phyloP scores from a whole-genome alignment of 1,140 invertebrate species.

The Platyura marginata region DNA sequence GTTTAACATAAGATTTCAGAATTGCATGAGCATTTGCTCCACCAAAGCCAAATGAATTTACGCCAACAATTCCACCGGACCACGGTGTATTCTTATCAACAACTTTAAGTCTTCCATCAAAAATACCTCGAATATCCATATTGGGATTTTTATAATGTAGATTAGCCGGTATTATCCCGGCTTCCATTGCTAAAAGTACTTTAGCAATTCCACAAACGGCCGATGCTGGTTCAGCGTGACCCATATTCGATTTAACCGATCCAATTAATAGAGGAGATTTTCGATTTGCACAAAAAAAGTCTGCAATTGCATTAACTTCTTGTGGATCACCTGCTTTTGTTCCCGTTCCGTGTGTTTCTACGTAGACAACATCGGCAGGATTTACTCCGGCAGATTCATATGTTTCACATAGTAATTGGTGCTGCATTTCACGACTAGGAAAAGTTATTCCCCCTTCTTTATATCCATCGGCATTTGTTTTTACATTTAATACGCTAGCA shows the following conservation, averaged over 20 bases:
- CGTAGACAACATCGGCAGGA: constrained; percentile 49
- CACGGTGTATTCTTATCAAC: constrained; percentile 44
- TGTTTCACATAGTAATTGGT: constrained; percentile 57
- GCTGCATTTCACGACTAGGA: constrained; percentile 69
- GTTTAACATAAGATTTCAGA: constrained; percentile 34
- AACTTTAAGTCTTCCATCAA: constrained; percentile 47
- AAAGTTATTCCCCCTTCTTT: constrained; percentile 83
- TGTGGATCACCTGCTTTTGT: constrained; percentile 65
- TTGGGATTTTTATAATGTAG: constrained; percentile 57
- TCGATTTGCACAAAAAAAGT: constrained; percentile 53
- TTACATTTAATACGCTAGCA: constrained; percentile 30
- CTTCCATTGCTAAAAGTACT: constrained; percentile 54
- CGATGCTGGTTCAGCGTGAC: constrained; percentile 81
- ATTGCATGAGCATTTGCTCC: constrained; percentile 49
- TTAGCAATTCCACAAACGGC: constrained; percentile 72
- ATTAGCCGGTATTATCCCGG: constrained; percentile 56
- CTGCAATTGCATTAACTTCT: constrained; percentile 70
- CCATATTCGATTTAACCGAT: constrained; percentile 85
- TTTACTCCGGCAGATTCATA: constrained; percentile 68
- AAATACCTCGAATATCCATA: constrained; percentile 48
- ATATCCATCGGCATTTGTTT: constrained; percentile 67
- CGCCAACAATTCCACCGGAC: constrained; percentile 36
- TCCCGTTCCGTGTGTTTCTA: constrained; percentile 85
- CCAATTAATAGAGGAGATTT: constrained; percentile 59
- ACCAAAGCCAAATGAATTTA: constrained; percentile 76